These are phyloP conservation scores for Girardinichthys multiradiatus DNA, from an alignment of 2,113 vertebrate species.

Conservation along the genomic window DNA sequence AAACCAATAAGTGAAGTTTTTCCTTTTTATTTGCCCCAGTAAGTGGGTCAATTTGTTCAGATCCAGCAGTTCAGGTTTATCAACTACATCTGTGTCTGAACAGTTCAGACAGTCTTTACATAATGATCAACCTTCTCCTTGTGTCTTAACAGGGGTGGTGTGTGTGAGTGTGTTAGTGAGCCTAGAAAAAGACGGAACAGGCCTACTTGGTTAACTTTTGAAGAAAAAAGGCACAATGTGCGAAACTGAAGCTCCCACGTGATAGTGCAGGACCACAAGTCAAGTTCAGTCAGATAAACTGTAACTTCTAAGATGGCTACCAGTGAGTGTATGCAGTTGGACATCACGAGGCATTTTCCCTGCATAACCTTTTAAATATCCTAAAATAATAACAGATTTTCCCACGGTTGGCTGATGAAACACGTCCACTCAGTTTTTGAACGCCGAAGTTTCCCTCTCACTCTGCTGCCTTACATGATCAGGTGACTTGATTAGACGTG, in stretches of 20 bases:
- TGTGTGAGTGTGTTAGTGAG: background rate
- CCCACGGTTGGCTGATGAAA: background rate
- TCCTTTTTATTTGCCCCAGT: too few relatives aligned
- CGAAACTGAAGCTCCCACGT: background rate
- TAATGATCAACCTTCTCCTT: background rate
- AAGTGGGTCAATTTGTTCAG: too few relatives aligned
- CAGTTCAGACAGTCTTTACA: background rate
- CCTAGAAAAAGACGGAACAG: background rate
- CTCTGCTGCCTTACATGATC: conserved; percentile 28
- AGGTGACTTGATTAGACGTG: conserved; percentile 57
- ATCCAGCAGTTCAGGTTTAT: background rate
- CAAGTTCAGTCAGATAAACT: conserved; percentile 8
- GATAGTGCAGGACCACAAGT: background rate
- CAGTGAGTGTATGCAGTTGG: background rate
- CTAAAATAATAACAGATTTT: background rate
- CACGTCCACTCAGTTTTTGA: conserved; percentile 2
- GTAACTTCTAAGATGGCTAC: conserved; percentile 16
- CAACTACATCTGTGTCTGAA: background rate
- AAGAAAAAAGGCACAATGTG: background rate
- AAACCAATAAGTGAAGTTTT: background rate
- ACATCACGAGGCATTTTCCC: background rate
- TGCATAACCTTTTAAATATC: background rate
- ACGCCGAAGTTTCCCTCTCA: background rate
- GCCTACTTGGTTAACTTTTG: background rate
- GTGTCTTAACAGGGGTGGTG: background rate